Evolutionary conservation across 2,797 vertebrate species (phyloP).

Genomic region (Crocidura indochinensis): DNA sequence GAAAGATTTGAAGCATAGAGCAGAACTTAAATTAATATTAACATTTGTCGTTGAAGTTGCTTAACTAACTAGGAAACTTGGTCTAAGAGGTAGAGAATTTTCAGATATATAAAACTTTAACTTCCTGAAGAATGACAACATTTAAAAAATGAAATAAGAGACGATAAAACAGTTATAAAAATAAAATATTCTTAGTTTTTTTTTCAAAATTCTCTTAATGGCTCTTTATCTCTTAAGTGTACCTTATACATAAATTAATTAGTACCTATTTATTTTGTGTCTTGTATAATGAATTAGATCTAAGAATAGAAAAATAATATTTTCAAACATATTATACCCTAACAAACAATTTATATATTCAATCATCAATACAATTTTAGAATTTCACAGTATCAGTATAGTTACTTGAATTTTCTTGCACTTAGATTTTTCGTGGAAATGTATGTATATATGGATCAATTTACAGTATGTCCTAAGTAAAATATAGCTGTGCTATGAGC

Average conservation of each 20-base stretch:
- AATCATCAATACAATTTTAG: neutral
- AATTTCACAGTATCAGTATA: neutral
- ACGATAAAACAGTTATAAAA: too few relatives aligned
- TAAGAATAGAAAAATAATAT: slow-evolving; percentile 56
- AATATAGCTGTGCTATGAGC: too few relatives aligned
- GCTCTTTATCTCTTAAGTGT: neutral
- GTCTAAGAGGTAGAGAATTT: neutral
- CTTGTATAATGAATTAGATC: neutral
- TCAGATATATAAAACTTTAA: neutral
- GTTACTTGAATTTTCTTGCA: neutral
- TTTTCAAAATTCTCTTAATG: slow-evolving; percentile 17
- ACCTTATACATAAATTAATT: neutral
- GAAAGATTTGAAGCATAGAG: neutral
- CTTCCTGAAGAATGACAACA: neutral
- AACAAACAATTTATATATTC: slow-evolving; percentile 7
- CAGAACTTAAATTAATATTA: neutral
- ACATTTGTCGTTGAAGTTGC: neutral
- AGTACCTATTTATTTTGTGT: neutral
- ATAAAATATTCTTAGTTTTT: neutral
- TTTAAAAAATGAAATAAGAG: too few relatives aligned
- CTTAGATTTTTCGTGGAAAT: slow-evolving; percentile 42
- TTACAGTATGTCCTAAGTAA: neutral
- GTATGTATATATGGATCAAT: neutral
- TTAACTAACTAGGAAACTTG: slow-evolving; percentile 2
- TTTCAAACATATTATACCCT: slow-evolving; percentile 25